A percentile compares a stretch with the other conserved stretches of the same genome.
These are phyloP conservation scores for Tetramorium parvispinum DNA, from an alignment of 1,140 invertebrate genomes.

Conservation along the genomic window DNA sequence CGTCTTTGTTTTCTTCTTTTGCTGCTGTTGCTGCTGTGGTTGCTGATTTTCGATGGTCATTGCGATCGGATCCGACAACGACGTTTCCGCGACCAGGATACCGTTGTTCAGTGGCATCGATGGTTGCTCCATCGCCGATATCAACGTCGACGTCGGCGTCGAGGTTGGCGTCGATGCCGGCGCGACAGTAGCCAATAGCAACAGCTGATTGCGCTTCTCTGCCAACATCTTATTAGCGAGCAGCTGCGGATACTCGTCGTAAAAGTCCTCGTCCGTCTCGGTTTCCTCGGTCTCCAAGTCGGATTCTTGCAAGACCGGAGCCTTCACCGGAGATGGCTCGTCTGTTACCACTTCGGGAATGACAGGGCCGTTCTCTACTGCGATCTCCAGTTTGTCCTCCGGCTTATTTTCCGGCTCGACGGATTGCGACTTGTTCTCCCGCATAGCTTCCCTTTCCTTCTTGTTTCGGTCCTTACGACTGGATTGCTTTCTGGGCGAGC, in stretches of 20 bases:
- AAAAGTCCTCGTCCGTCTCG: constrained; percentile 94
- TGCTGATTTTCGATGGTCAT: constrained; percentile 32
- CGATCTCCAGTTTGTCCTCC: constrained; percentile 80
- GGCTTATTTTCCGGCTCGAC: constrained; percentile 71
- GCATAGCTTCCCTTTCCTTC: constrained; percentile 75
- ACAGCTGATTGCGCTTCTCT: constrained; percentile 90
- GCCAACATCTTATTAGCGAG: constrained; percentile 89
- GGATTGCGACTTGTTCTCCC: constrained; percentile 65
- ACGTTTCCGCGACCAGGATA: constrained; percentile 79
- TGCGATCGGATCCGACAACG: constrained; percentile 20
- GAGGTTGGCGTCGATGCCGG: constrained; percentile 65
- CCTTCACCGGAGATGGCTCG: constrained; percentile 48
- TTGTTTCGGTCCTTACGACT: constrained; percentile 79
- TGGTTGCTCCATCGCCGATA: constrained; percentile 74
- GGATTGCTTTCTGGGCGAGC: constrained; percentile 82
- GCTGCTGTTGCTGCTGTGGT: constrained; percentile 67
- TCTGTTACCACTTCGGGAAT: not conserved
- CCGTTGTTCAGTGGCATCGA: constrained; percentile 87
- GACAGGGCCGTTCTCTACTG: constrained; percentile 58
- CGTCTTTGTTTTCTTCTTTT: constrained; percentile 86
- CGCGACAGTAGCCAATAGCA: constrained; percentile 87
- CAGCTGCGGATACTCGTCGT: constrained; percentile 92
- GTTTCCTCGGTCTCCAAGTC: constrained; percentile 94
- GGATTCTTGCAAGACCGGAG: constrained; percentile 88
- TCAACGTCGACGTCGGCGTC: constrained; percentile 55